Conservation (phyloP, 2,797 vertebrate genomes). For the Hippoglossus hippoglossus region DNA sequence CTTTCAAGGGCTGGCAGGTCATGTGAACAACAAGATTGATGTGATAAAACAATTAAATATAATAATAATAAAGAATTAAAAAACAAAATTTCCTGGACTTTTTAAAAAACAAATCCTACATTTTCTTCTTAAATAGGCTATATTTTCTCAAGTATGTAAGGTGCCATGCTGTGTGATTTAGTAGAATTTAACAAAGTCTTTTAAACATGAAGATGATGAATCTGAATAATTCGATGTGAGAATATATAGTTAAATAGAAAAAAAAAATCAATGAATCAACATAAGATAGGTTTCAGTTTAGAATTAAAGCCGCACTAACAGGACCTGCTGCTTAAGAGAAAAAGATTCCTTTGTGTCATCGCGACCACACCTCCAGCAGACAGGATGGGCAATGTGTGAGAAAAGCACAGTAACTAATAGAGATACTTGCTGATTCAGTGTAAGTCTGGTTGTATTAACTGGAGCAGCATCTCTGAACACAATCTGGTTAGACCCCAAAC, state of each 20-base stretch:
- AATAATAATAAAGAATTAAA: neutral
- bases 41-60: no score
- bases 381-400: conserved; percentile 25
- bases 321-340: neutral
- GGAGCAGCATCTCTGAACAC: conserved; percentile 28
- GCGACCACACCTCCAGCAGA: conserved; percentile 57
- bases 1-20: no score
- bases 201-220: neutral
- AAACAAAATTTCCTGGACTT: no score
- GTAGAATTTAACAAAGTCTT: neutral
- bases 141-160: neutral
- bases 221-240: neutral
- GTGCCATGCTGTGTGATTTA: neutral
- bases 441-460: conserved; percentile 21
- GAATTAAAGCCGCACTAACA: neutral
- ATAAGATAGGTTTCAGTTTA: neutral
- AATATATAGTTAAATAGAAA: no score
- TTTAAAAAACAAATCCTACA: no score
- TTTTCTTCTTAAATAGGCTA: no score
- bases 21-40: no score
- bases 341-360: conserved; percentile 38
- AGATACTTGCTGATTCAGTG: conserved; percentile 63
- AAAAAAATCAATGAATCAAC: neutral
- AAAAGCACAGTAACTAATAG: conserved; percentile 12
- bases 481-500: conserved; percentile 75